Conservation (phyloP, 2,888 invertebrate species). For the Platycheirus rosarum region DNA sequence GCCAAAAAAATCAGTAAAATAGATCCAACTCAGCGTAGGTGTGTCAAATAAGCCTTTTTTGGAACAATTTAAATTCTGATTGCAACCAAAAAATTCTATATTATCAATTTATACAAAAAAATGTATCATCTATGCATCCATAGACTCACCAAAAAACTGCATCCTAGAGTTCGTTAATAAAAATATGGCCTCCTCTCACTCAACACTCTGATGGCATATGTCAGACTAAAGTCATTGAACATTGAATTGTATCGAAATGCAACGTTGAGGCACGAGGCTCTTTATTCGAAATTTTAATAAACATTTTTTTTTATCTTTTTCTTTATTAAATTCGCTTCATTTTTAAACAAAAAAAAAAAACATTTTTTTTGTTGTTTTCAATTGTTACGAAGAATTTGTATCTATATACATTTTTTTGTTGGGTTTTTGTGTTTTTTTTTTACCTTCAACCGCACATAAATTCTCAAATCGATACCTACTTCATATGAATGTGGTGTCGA, state of each 20-base stretch:
- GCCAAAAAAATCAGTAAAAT: slow-evolving; percentile 25
- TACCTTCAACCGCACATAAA: slow-evolving; percentile 40
- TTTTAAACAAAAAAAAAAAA: slow-evolving; percentile 18
- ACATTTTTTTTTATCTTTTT: slow-evolving; percentile 44
- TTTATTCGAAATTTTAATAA: slow-evolving; percentile 59
- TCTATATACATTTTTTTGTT: slow-evolving; percentile 37
- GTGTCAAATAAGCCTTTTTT: slow-evolving; percentile 50
- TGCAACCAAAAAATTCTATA: slow-evolving; percentile 40
- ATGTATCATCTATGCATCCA: slow-evolving; percentile 1
- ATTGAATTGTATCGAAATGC: slow-evolving; percentile 55
- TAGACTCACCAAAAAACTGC: slow-evolving; percentile 60
- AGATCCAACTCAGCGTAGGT: slow-evolving; percentile 35
- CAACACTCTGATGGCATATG: slow-evolving; percentile 28
- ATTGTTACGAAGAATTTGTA: slow-evolving; percentile 62
- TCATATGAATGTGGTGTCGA: slow-evolving; percentile 62
- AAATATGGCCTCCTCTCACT: slow-evolving; percentile 32
- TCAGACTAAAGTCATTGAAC: slow-evolving; percentile 64
- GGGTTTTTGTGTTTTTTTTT: neutral
- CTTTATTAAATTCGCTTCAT: slow-evolving; percentile 63
- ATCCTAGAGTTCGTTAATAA: slow-evolving; percentile 47
- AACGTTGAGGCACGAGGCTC: slow-evolving; percentile 17
- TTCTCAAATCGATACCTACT: slow-evolving; percentile 59
- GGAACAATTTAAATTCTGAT: slow-evolving; percentile 69
- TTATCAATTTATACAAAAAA: slow-evolving; percentile 10
- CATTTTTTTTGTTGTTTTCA: slow-evolving; percentile 39